Evolutionary conservation across 2,797 vertebrate species (phyloP).

Genomic region (Pangasius krempfi): DNA sequence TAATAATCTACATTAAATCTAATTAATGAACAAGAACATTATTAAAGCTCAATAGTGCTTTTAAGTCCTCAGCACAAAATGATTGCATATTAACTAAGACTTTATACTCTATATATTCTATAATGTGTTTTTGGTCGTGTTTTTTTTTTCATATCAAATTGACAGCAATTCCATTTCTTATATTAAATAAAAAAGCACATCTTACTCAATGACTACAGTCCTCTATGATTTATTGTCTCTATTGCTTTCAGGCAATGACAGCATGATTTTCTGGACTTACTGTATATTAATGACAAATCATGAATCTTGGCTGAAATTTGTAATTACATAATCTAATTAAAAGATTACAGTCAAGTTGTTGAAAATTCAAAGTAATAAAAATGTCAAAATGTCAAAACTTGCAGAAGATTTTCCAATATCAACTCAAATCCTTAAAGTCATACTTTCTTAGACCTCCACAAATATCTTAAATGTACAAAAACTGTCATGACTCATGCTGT

Average conservation of each 20-base stretch:
- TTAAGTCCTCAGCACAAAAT: neutral
- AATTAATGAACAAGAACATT: neutral
- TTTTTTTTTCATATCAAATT: neutral
- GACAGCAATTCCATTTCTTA: neutral
- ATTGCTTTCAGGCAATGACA: neutral
- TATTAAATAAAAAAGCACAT: neutral
- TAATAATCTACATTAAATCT: neutral
- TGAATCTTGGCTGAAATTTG: neutral
- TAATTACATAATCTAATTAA: neutral
- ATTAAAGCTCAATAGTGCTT: neutral
- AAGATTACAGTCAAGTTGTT: neutral
- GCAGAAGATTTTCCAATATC: neutral
- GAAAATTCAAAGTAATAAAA: neutral
- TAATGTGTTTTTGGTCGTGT: no score
- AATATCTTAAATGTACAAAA: neutral
- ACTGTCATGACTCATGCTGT: neutral
- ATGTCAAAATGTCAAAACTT: neutral
- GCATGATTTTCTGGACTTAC: neutral
- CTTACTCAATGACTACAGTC: neutral
- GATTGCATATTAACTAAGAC: neutral
- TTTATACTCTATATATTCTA: no score
- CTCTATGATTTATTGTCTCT: neutral
- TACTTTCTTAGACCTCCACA: neutral
- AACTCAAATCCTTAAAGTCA: neutral
- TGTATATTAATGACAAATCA: neutral